phyloP scores from a whole-genome alignment of 2,888 invertebrate genomes.

The Drosophila helvetica region DNA sequence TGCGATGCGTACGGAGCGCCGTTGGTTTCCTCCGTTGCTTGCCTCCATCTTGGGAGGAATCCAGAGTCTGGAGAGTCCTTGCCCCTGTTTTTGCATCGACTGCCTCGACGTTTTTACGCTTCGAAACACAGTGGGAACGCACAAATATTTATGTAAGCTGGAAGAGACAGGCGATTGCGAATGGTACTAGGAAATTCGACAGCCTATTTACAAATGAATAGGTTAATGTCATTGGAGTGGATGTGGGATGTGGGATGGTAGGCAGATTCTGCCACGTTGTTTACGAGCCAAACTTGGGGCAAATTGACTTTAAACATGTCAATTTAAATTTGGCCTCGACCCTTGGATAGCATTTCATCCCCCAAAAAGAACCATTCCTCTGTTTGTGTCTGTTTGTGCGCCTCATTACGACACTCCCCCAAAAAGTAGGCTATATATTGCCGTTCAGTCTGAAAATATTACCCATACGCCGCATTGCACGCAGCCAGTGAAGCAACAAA shows the following conservation, averaged over 20 bases:
- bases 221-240: slow-evolving; percentile 63
- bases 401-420: slow-evolving; percentile 59
- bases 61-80: neutral
- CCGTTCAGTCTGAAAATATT: slow-evolving; percentile 56
- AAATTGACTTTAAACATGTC: slow-evolving; percentile 78
- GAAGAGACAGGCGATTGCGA: slow-evolving; percentile 53
- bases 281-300: slow-evolving; percentile 66
- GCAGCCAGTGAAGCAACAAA: slow-evolving; percentile 73
- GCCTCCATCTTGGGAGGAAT: neutral
- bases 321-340: slow-evolving; percentile 57
- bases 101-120: slow-evolving; percentile 70
- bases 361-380: slow-evolving; percentile 7
- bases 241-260: slow-evolving; percentile 9
- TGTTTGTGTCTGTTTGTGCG: slow-evolving; percentile 41
- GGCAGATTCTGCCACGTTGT: slow-evolving; percentile 44
- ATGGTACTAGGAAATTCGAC: slow-evolving; percentile 65
- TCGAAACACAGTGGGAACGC: slow-evolving; percentile 66
- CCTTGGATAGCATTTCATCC: neutral
- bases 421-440: slow-evolving; percentile 54
- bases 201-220: slow-evolving; percentile 78
- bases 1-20: slow-evolving; percentile 46
- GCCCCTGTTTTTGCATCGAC: slow-evolving; percentile 40
- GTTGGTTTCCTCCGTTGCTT: slow-evolving; percentile 24
- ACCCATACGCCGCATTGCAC: slow-evolving; percentile 76
- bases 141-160: slow-evolving; percentile 77